A percentile compares a stretch with the other conserved stretches of the same genome.
phyloP scores from a whole-genome alignment of 1,140 invertebrate genomes.

The Drepana arcuata region DNA sequence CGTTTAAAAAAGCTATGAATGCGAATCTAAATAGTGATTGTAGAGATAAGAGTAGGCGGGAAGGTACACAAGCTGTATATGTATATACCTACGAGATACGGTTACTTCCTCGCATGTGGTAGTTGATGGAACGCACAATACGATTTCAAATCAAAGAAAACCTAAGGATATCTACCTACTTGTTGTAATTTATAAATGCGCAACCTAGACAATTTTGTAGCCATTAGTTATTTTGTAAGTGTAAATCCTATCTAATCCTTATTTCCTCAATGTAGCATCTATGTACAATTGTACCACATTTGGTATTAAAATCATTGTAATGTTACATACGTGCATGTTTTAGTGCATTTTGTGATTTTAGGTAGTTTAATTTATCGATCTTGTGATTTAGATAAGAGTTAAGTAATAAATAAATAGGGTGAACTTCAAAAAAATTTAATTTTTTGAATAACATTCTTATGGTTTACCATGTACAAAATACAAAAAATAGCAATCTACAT shows the following conservation, averaged over 20 bases:
- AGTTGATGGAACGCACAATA: slow-evolving; percentile 29
- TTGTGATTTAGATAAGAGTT: slow-evolving; percentile 68
- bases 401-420: slow-evolving; percentile 57
- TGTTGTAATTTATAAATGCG: slow-evolving; percentile 15
- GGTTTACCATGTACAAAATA: slow-evolving; percentile 17
- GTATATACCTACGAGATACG: slow-evolving; percentile 23
- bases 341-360: slow-evolving; percentile 73
- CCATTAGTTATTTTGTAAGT: slow-evolving; percentile 40
- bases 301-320: slow-evolving; percentile 62
- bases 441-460: slow-evolving; percentile 17
- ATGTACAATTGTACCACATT: slow-evolving; percentile 61
- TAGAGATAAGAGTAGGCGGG: slow-evolving; percentile 41
- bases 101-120: slow-evolving; percentile 54
- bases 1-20: too few relatives aligned
- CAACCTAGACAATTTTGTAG: slow-evolving; percentile 45
- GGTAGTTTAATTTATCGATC: slow-evolving; percentile 68
- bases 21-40: slow-evolving; percentile 40
- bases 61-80: slow-evolving; percentile 26
- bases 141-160: too few relatives aligned
- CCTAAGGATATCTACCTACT: slow-evolving; percentile 8
- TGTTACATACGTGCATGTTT: slow-evolving; percentile 70
- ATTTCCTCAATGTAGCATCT: slow-evolving; percentile 32
- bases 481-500: slow-evolving; percentile 15
- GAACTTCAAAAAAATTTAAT: slow-evolving; percentile 28
- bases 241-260: slow-evolving; percentile 33